Evolutionary conservation across 2,113 vertebrate species (phyloP).

Genomic region (Fregetta grallaria): DNA sequence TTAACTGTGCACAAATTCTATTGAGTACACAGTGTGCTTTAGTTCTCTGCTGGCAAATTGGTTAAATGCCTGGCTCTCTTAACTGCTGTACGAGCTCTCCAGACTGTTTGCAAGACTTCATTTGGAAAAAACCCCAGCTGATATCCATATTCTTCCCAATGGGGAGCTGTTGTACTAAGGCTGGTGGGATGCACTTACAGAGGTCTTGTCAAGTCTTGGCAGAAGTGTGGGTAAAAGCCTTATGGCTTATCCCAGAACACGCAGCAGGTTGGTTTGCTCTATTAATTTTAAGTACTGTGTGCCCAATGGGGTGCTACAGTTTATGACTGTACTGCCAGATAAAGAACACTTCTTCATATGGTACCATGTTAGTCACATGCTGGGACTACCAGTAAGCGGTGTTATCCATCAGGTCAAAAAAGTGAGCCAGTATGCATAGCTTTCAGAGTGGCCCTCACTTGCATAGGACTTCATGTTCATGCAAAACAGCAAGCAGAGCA

Average conservation of each 20-base stretch:
- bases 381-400: background rate
- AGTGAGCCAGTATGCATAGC: background rate
- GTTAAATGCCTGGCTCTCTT: background rate
- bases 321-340: background rate
- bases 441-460: background rate
- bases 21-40: constrained; percentile 13
- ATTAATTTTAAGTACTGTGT: constrained; percentile 17
- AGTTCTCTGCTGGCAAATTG: constrained; percentile 24
- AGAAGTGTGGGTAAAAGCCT: background rate
- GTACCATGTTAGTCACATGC: background rate
- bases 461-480: background rate
- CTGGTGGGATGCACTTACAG: constrained; percentile 11
- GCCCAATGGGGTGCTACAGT: background rate
- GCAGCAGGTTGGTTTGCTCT: constrained; percentile 20
- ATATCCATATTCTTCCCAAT: constrained; percentile 18
- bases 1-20: background rate
- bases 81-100: constrained; percentile 7
- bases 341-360: background rate
- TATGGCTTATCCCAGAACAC: constrained; percentile 1
- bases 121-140: constrained; percentile 36
- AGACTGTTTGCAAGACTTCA: constrained; percentile 26
- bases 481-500: background rate
- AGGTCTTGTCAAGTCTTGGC: constrained; percentile 39
- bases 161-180: background rate
- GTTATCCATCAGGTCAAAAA: background rate